Evolutionary conservation across 1,140 invertebrate species (phyloP).

Genomic region (Habropoda laboriosa): DNA sequence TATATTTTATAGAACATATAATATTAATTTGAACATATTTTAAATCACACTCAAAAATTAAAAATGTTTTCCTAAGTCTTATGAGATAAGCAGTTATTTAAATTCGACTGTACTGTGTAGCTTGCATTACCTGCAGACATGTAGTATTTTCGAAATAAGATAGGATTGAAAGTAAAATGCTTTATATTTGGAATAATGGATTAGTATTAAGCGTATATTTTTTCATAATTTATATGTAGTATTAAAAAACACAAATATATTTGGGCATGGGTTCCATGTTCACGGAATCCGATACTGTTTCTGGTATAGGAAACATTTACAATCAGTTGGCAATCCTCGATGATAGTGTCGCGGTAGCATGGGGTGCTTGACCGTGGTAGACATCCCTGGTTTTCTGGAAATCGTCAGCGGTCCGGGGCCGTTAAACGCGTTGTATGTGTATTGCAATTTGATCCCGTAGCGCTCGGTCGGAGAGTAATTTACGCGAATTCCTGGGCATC

Average conservation of each 20-base stretch:
- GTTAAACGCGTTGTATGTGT: constrained; percentile 81
- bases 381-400: constrained; percentile 80
- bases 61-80: background rate
- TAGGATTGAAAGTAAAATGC: background rate
- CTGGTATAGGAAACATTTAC: constrained; percentile 3
- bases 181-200: background rate
- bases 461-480: constrained; percentile 75
- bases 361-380: constrained; percentile 35
- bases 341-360: constrained; percentile 23
- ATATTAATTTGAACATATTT: background rate
- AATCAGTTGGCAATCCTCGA: constrained; percentile 34
- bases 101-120: background rate
- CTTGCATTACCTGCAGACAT: background rate
- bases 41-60: background rate
- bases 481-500: constrained; percentile 70
- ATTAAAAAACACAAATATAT: background rate
- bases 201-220: background rate
- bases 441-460: constrained; percentile 77
- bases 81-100: background rate
- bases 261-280: background rate
- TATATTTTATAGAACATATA: background rate
- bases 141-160: background rate
- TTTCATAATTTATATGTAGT: no score
- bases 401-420: constrained; percentile 77
- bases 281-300: constrained; percentile 8